Percentiles rank a stretch among this genome's conserved stretches.
phyloP scores from a whole-genome alignment of 2,888 invertebrate genomes.

The Ferrisia virgata region DNA sequence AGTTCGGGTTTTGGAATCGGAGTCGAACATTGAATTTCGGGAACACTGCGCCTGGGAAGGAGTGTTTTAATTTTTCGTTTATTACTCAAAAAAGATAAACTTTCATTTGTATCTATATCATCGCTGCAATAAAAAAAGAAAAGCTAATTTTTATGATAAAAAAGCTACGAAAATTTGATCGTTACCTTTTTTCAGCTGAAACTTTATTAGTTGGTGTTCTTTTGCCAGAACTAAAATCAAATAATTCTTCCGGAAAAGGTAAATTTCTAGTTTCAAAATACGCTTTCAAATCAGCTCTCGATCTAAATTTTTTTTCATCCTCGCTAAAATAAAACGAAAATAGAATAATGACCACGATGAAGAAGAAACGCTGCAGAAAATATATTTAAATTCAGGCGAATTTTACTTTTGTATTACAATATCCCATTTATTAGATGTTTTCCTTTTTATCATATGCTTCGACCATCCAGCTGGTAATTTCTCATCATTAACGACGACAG shows the following conservation, averaged over 20 bases:
- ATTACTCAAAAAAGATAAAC: neutral
- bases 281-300: neutral
- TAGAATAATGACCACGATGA: too few species aligned
- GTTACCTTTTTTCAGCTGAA: neutral
- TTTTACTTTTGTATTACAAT: conserved; percentile 68
- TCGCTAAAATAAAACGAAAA: neutral
- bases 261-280: neutral
- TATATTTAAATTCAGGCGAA: neutral
- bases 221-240: neutral
- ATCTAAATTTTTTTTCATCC: neutral
- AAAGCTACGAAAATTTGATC: neutral
- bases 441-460: conserved; percentile 72
- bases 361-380: too few species aligned
- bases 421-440: conserved; percentile 72
- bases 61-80: conserved; percentile 53
- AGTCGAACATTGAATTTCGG: neutral
- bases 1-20: neutral
- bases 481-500: conserved; percentile 65
- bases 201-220: neutral
- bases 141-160: neutral
- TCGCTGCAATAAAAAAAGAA: neutral
- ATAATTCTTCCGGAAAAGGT: neutral
- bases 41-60: conserved; percentile 51
- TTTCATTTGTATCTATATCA: neutral
- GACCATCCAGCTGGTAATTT: conserved; percentile 73